Evolutionary conservation across 2,797 vertebrate genomes (phyloP), one percentile per base, ranked within the genome.

Genomic region (Thalassophryne amazonica): DNA sequence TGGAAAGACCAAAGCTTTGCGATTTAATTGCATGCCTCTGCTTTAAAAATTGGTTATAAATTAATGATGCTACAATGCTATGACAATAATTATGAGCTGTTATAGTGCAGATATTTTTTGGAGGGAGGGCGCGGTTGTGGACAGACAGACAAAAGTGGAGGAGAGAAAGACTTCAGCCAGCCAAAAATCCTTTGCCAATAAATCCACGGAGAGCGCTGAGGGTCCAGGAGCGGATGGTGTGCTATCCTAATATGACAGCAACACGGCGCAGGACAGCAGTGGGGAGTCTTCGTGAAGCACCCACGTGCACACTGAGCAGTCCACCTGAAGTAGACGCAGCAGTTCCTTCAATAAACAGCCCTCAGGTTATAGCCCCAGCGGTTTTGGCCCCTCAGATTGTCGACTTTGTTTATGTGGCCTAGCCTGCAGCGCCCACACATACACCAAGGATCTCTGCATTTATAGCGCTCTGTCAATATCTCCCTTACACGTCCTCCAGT

Each of bases 71-170:
- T n/a, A n/a, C n/a, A 77, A 86, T 68, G 76, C 75, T 60, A 68
- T 87, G 82, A 87, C 84, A 85, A 87, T 88, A 88, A 87, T 81
- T 83, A 88, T 82, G 83, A 86, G 83, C 80, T 75, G 74, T 84
- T 80, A 75, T 67, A 80, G 79, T 41, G 60, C 41, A 27, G 68
- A 72, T n/a, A n/a, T n/a, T n/a, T n/a, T n/a, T n/a, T n/a, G n/a
- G n/a, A n/a, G n/a, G n/a, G n/a, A 49, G 39, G 31, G 65, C 27
- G 34, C n/a, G 55, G 49, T 76, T 53, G 66, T 73, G 69, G 73
- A 81, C 63, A 64, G 77, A 73, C 69, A 64, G 71, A 72, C 46
- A 48, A 41, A 29, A 28, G 58, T 5, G 28, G 70, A 53, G 55
- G 68, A 76, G 69, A 33, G 51, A 54, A 64, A 56, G 74, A 23